Base-by-base conservation (phyloP, 2,113 vertebrate genomes). In the Muntiacus muntjak region DNA sequence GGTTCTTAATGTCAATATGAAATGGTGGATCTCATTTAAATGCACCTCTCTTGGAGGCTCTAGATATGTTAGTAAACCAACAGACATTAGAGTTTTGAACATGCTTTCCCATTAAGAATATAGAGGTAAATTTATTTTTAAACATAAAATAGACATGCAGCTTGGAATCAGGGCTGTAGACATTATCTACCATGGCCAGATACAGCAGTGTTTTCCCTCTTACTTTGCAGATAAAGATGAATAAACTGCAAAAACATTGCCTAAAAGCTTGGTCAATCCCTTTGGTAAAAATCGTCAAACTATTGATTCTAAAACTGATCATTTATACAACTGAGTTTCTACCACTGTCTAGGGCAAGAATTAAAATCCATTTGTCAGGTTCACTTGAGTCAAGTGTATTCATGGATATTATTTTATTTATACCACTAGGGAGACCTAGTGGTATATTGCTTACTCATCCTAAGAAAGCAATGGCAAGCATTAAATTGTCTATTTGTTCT, bases 1-100 rank as follows among this genome's bases (percentile, higher is more conserved):
- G 50, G 47, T 52, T 95, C 94, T 90, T 94, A 76, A 93, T 90
- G 50, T 87, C 23, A 90, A 30, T 57, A n/a, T 83, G 54, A 95
- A 95, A 62, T 28, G 10, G 33, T 78, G 30, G 13, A 67, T 87
- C 71, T 76, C 5, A 8, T 36, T 91, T 43, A 67, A 58, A 86
- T 15, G 43, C 26, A 33, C 45, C 81, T 3, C 6, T 82, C 25
- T 94, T 19, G 47, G 52, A 90, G 12, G 62, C 16, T 78, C n/a
- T 26, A 82, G 47, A 40, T 78, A 85, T 28, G 58, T 78, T 57
- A 82, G 26, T 33, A 89, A 96, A 60, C 23, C 52, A 86, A 47
- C 21, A 97, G 85, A 67, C 28, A 86, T 30, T 71, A 55, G 40
- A 64, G 17, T 50, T 87, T 95, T 91, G 33, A 97, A 84, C 64